phyloP scores from a whole-genome alignment of 2,888 invertebrate genomes.

The Ditula angustiorana region DNA sequence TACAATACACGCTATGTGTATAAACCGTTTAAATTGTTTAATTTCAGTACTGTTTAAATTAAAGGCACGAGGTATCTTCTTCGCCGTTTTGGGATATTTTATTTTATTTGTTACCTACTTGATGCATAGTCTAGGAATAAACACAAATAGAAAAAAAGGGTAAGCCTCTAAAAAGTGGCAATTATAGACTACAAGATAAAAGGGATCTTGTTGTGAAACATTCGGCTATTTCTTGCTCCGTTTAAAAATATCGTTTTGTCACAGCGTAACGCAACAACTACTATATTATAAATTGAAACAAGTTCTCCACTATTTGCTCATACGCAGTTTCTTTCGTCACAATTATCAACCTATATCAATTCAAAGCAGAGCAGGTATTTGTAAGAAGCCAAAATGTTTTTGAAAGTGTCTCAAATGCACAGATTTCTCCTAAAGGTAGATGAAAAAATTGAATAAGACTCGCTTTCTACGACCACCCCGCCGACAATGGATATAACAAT shows the following conservation, averaged over 20 bases:
- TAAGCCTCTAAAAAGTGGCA: no score
- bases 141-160: no score
- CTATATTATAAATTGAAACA: conserved; percentile 12
- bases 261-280: conserved; percentile 15
- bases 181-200: not conserved
- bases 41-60: no score
- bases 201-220: not conserved
- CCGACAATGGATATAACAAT: conserved; percentile 65
- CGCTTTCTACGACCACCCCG: conserved; percentile 80
- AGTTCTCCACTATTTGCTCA: not conserved
- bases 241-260: not conserved
- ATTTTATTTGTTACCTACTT: no score
- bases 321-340: not conserved
- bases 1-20: no score
- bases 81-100: no score
- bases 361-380: conserved; percentile 12
- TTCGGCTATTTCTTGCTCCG: not conserved
- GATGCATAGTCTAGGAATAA: no score
- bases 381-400: conserved; percentile 17
- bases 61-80: no score
- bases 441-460: conserved; percentile 48
- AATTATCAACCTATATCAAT: not conserved
- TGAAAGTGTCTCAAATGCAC: conserved; percentile 19
- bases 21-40: no score
- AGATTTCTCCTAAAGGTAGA: conserved; percentile 36